Evolutionary conservation across 2,113 vertebrate species (phyloP).

Genomic region (Apodemus sylvaticus): DNA sequence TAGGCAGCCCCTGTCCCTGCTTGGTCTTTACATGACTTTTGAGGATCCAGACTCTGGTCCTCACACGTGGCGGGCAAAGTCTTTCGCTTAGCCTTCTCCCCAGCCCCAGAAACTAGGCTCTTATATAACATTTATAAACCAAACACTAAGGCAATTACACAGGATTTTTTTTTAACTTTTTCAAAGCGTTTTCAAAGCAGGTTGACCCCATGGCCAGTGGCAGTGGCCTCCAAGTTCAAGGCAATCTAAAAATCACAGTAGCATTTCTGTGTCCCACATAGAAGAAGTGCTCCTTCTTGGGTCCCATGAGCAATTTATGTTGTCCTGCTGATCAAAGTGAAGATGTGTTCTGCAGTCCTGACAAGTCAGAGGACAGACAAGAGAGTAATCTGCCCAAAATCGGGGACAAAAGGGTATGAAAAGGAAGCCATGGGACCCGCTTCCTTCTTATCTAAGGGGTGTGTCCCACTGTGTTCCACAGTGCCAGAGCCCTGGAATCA

Average conservation of each 20-base stretch:
- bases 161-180: background rate
- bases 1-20: background rate
- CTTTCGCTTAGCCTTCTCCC: no score
- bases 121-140: conserved; percentile 25
- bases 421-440: background rate
- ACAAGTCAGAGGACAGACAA: background rate
- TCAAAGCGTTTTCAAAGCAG: background rate
- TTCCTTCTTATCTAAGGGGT: background rate
- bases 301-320: background rate
- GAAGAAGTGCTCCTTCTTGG: background rate
- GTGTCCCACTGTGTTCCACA: background rate
- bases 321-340: background rate
- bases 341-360: background rate
- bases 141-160: background rate
- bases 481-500: background rate
- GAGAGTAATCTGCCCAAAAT: background rate
- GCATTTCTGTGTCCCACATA: background rate
- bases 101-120: background rate
- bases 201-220: background rate
- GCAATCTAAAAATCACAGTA: background rate
- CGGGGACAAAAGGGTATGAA: background rate
- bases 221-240: background rate
- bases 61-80: background rate
- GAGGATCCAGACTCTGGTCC: no score
- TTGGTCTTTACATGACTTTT: background rate